Conservation (phyloP, 2,113 vertebrate genomes). For the Cygnus atratus region DNA sequence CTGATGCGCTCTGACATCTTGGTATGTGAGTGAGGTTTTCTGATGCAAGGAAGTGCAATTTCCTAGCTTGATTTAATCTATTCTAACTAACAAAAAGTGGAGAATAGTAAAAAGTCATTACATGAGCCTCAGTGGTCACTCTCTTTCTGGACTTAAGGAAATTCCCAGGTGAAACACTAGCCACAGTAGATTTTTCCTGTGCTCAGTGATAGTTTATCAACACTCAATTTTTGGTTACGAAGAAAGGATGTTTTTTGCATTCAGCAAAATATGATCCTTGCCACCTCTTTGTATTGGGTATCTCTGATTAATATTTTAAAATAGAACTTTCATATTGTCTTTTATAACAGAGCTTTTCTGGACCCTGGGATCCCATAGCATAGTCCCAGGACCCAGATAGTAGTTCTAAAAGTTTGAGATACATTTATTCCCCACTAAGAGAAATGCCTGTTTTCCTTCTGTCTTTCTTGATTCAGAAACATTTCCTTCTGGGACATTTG, state of each 20-base stretch:
- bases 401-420: not conserved
- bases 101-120: not conserved
- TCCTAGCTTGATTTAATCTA: constrained; percentile 4
- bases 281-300: not conserved
- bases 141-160: not conserved
- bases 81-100: not conserved
- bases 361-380: not conserved
- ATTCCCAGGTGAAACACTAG: not conserved
- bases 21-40: constrained; percentile 59
- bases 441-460: not conserved
- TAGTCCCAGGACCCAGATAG: not conserved
- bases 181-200: not conserved
- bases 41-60: constrained; percentile 52
- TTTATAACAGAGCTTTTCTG: not conserved
- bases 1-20: constrained; percentile 39
- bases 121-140: not conserved
- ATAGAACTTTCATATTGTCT: not conserved
- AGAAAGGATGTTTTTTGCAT: not conserved
- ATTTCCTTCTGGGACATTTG: not conserved
- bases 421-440: not conserved
- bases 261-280: not conserved
- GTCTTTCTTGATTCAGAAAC: not conserved
- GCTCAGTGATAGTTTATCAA: not conserved
- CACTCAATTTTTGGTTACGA: fast-evolving
- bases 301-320: not conserved